Conservation (phyloP, 2,797 vertebrate species). For the Periophthalmus magnuspinnatus region DNA sequence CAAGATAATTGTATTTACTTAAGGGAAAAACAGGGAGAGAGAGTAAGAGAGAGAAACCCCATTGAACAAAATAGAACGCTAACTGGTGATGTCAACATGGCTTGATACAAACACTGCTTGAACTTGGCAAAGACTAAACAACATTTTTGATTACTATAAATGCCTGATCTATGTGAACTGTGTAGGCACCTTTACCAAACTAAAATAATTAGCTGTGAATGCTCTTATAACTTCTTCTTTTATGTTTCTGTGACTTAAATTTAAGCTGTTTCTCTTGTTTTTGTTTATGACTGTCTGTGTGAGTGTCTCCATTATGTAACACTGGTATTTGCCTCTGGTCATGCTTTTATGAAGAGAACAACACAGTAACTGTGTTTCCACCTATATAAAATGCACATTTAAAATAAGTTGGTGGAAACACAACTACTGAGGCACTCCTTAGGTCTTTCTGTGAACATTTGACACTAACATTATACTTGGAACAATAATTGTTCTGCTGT, state of each 20-base stretch:
- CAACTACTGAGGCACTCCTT: background rate
- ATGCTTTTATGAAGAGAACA: conserved; percentile 19
- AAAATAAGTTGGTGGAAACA: too few relatives aligned
- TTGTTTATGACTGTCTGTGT: conserved; percentile 4
- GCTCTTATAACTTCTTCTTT: background rate
- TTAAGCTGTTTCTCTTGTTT: background rate
- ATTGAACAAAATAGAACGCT: background rate
- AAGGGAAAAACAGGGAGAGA: background rate
- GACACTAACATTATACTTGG: too few relatives aligned
- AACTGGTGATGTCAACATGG: background rate
- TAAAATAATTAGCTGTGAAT: background rate
- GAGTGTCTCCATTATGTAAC: conserved; percentile 43
- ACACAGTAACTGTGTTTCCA: too few relatives aligned
- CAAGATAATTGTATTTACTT: background rate
- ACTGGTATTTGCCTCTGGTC: conserved; percentile 42
- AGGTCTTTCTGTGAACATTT: too few relatives aligned
- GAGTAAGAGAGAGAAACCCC: background rate
- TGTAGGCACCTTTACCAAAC: background rate
- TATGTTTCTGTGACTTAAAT: background rate
- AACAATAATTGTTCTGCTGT: too few relatives aligned
- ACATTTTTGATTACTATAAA: background rate
- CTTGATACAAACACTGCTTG: background rate
- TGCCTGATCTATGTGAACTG: background rate
- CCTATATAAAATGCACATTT: too few relatives aligned
- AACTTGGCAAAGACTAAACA: background rate